Evolutionary conservation across 2,888 invertebrate genomes (phyloP).

Genomic region (Drosophila emarginata): DNA sequence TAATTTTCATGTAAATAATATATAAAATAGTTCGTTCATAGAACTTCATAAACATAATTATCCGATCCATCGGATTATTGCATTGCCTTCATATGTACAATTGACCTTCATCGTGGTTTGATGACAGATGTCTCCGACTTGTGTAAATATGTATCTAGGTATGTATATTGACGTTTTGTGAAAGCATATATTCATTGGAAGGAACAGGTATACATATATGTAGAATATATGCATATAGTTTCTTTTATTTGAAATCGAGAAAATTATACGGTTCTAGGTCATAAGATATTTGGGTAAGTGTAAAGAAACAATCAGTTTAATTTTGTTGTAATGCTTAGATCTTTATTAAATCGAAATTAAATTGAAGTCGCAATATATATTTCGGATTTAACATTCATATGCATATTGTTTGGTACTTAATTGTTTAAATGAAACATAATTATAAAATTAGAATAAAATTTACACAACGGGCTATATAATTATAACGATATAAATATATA

Average conservation of each 20-base stretch:
- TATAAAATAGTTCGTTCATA: too few species aligned
- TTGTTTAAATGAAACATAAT: constrained; percentile 39
- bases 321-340: constrained; percentile 42
- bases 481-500: constrained; percentile 44
- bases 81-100: too few species aligned
- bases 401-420: constrained; percentile 41
- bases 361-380: constrained; percentile 36
- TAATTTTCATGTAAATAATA: too few species aligned
- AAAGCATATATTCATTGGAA: too few species aligned
- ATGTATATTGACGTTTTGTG: too few species aligned
- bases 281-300: constrained; percentile 41
- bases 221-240: too few species aligned
- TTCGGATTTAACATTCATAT: constrained; percentile 34
- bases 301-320: constrained; percentile 42
- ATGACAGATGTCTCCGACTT: too few species aligned
- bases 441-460: constrained; percentile 48
- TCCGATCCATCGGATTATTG: too few species aligned
- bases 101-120: too few species aligned
- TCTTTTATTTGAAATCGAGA: constrained; percentile 69
- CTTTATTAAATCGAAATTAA: constrained; percentile 58
- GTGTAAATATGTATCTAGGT: too few species aligned
- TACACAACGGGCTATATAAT: constrained; percentile 58
- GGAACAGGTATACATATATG: too few species aligned
- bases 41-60: too few species aligned
- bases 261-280: constrained; percentile 53